Evolutionary conservation across 1,140 invertebrate species (phyloP).

Genomic region (Andricus grossulariae): DNA sequence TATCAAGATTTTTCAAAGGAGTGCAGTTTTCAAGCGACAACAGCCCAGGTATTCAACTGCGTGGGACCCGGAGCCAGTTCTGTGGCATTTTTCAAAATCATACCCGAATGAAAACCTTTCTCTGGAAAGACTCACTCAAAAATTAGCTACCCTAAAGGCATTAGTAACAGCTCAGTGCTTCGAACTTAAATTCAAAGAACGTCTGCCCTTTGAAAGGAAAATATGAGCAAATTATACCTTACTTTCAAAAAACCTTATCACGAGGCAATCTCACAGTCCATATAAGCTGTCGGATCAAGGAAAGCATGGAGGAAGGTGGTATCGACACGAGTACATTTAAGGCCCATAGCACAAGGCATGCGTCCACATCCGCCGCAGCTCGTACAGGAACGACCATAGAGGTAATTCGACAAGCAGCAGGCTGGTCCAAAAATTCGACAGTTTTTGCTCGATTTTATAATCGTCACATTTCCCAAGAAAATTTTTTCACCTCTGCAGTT

Average conservation of each 20-base stretch:
- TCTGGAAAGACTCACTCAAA: neutral
- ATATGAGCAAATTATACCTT: neutral
- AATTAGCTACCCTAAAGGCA: neutral
- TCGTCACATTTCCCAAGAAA: neutral
- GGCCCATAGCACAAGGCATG: no score
- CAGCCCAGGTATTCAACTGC: slow-evolving; percentile 56
- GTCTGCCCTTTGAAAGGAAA: neutral
- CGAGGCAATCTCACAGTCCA: no score
- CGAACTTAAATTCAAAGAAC: neutral
- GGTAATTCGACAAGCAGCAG: no score
- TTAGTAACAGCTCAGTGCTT: neutral
- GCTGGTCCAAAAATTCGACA: no score
- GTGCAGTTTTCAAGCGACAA: slow-evolving; percentile 44
- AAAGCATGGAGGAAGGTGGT: neutral
- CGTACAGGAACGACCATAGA: no score
- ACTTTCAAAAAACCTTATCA: no score
- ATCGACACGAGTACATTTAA: neutral
- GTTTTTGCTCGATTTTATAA: no score
- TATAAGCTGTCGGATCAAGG: neutral
- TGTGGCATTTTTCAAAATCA: slow-evolving; percentile 44
- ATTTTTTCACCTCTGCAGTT: neutral
- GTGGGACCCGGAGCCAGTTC: slow-evolving; percentile 56
- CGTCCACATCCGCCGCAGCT: no score
- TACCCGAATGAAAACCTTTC: slow-evolving; percentile 2
- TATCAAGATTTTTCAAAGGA: slow-evolving; percentile 60